Evolutionary conservation across 2,888 invertebrate genomes (phyloP).

Genomic region (Hybos culiciformis): DNA sequence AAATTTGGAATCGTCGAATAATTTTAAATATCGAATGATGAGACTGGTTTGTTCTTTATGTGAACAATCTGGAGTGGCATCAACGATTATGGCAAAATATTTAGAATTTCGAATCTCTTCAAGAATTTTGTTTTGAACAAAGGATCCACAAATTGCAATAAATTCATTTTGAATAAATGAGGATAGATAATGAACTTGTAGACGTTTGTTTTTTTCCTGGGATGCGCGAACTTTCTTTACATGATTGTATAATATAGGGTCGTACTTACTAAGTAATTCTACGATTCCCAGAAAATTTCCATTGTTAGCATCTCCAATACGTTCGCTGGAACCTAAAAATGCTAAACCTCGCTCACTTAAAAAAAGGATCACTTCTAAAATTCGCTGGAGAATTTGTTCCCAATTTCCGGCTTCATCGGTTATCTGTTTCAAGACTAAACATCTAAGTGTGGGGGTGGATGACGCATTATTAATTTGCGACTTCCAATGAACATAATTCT

Average conservation of each 20-base stretch:
- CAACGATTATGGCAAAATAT: not conserved
- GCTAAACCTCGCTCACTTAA: no score
- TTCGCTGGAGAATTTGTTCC: no score
- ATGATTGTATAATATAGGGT: slow-evolving; percentile 1
- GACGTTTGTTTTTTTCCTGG: slow-evolving; percentile 1
- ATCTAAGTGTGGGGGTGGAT: no score
- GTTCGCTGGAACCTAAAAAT: no score
- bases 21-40: slow-evolving; percentile 1
- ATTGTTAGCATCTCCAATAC: no score
- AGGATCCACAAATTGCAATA: slow-evolving; percentile 1
- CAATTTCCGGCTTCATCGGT: no score
- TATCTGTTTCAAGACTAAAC: no score
- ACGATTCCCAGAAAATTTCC: not conserved
- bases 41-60: slow-evolving; percentile 4
- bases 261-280: not conserved
- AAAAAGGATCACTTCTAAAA: no score
- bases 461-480: no score
- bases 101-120: not conserved
- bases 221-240: not conserved
- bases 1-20: not conserved
- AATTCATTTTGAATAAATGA: slow-evolving; percentile 1
- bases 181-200: not conserved
- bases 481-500: no score
- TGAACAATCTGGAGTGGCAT: slow-evolving; percentile 2
- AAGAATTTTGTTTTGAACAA: not conserved